A percentile compares a stretch with the other conserved stretches of the same genome.
These are phyloP conservation scores for Protobothrops mucrosquamatus DNA, from an alignment of 2,113 vertebrate genomes.

Conservation along the genomic window DNA sequence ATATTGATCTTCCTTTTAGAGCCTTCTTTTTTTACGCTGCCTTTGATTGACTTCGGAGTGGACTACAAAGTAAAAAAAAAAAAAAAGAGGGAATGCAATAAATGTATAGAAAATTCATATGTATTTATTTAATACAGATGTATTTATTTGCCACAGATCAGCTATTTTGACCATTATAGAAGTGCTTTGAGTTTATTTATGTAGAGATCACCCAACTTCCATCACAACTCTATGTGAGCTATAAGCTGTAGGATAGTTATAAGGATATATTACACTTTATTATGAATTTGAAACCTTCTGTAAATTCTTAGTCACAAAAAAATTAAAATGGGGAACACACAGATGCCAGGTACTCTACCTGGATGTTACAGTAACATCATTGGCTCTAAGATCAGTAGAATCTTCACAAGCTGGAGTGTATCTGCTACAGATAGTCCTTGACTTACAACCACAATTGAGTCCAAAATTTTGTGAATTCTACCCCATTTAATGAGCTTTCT, in stretches of 20 bases:
- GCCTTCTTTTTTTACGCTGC: conserved; percentile 93
- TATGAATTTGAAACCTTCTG: not conserved
- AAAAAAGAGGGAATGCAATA: conserved; percentile 44
- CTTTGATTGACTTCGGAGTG: conserved; percentile 92
- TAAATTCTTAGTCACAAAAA: not conserved
- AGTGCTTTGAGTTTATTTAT: not conserved
- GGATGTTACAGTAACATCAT: not conserved
- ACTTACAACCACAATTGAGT: not conserved
- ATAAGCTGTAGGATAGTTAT: not conserved
- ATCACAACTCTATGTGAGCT: not conserved
- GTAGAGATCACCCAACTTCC: not conserved
- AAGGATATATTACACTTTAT: not conserved
- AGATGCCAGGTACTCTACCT: not conserved
- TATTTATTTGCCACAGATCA: not conserved
- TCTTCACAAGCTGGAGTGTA: not conserved
- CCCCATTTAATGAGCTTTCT: not conserved
- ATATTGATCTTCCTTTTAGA: conserved; percentile 99
- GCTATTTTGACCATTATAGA: not conserved
- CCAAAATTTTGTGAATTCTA: not conserved
- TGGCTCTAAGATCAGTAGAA: not conserved
- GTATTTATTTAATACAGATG: not conserved
- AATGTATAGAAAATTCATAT: conserved; percentile 34
- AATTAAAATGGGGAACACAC: not conserved
- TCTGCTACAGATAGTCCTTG: not conserved
- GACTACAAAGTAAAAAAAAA: conserved; percentile 74